Percentiles rank a stretch among this genome's conserved stretches.
phyloP scores from a whole-genome alignment of 2,797 vertebrate species.

The Anomalospiza imberbis region DNA sequence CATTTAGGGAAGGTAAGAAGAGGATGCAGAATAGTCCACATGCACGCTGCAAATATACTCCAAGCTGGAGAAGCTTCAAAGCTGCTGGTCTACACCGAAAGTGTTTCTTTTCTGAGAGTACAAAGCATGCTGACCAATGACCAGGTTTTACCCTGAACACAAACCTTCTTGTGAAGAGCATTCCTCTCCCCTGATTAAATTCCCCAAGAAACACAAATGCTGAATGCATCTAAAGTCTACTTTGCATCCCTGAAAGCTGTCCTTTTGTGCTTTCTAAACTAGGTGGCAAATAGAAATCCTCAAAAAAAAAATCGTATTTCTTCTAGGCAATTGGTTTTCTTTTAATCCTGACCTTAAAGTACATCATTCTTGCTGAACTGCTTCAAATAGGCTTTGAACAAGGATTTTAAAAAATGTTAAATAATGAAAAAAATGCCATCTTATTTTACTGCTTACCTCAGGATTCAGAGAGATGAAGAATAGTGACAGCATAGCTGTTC shows the following conservation, averaged over 20 bases:
- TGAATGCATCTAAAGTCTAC: not conserved
- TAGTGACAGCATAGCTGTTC: conserved; percentile 57
- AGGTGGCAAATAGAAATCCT: conserved; percentile 59
- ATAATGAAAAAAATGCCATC: conserved; percentile 67
- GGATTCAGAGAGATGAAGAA: conserved; percentile 64
- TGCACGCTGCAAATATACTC: rapidly evolving
- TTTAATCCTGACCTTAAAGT: conserved; percentile 67
- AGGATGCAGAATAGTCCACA: not conserved
- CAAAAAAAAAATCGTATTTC: conserved; percentile 69
- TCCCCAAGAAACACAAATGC: not conserved
- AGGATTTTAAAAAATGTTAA: conserved; percentile 32
- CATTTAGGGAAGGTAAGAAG: not conserved
- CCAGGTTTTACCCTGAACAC: not conserved
- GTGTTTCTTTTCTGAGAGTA: not conserved
- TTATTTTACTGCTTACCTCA: conserved; percentile 70
- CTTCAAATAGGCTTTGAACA: conserved; percentile 70
- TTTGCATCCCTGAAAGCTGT: conserved; percentile 14
- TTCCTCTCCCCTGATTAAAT: not conserved
- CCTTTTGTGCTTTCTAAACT: conserved; percentile 67
- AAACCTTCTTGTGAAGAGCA: not conserved
- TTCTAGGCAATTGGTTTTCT: conserved; percentile 70
- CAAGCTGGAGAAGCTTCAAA: not conserved
- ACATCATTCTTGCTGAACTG: conserved; percentile 63
- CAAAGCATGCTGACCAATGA: not conserved
- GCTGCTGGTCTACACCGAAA: not conserved